These are phyloP conservation scores for Condylura cristata DNA, from an alignment of 2,113 vertebrate genomes.

Conservation along the genomic window DNA sequence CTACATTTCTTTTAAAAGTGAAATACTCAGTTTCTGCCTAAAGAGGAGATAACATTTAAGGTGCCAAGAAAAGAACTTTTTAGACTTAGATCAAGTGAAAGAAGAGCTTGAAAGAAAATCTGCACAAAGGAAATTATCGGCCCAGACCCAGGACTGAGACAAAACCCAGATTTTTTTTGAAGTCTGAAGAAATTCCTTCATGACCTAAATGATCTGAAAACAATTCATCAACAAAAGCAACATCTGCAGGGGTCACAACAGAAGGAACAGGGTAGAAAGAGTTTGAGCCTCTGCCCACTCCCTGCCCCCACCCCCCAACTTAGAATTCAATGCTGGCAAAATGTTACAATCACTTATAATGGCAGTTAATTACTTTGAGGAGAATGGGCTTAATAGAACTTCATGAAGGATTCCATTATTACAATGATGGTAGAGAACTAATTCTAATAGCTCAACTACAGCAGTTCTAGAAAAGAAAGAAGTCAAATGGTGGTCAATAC, in stretches of 20 bases:
- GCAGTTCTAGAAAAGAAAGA: constrained; percentile 22
- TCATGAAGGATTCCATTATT: background rate
- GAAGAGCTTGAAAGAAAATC: constrained; percentile 52
- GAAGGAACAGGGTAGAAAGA: background rate
- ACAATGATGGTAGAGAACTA: background rate
- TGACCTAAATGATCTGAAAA: constrained; percentile 30
- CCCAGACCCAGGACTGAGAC: background rate
- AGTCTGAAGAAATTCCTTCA: background rate
- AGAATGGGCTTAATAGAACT: background rate
- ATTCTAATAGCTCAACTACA: background rate
- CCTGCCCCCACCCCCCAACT: background rate
- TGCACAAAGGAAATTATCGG: background rate
- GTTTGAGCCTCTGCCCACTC: background rate
- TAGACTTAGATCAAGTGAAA: constrained; percentile 43
- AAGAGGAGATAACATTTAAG: constrained; percentile 41
- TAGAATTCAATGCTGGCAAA: background rate
- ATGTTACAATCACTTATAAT: background rate
- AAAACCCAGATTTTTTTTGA: background rate
- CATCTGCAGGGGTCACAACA: background rate
- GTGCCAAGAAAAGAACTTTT: constrained; percentile 50
- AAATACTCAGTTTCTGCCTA: constrained; percentile 36
- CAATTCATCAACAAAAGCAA: background rate
- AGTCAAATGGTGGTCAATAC: background rate
- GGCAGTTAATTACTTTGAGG: background rate
- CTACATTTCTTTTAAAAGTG: background rate